phyloP scores from a whole-genome alignment of 2,113 vertebrate genomes.

The Camarhynchus parvulus region DNA sequence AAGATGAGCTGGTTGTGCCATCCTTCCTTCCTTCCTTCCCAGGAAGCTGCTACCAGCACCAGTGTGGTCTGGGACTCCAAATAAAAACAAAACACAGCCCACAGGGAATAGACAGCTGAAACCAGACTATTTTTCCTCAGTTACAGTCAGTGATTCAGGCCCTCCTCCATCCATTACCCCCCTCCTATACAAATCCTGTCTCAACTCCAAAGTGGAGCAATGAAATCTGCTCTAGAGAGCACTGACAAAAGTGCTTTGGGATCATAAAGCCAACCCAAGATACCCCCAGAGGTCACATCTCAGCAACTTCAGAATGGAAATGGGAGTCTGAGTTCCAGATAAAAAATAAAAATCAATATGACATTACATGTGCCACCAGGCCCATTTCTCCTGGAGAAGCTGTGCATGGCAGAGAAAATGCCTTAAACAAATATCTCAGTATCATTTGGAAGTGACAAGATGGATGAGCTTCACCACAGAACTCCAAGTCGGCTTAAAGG shows the following conservation, averaged over 20 bases:
- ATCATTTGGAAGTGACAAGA: neutral
- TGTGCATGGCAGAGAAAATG: neutral
- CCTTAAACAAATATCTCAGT: neutral
- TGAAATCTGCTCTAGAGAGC: neutral
- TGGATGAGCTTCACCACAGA: conserved; percentile 9
- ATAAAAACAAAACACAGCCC: neutral
- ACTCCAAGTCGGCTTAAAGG: conserved; percentile 13
- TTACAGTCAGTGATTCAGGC: neutral
- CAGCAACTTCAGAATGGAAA: neutral
- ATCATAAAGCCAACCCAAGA: neutral
- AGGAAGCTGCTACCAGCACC: neutral
- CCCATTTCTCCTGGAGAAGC: neutral
- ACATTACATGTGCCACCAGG: neutral
- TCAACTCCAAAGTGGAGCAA: neutral
- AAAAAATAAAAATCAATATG: neutral
- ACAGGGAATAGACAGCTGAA: accelerated
- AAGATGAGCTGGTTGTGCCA: neutral
- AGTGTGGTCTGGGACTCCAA: neutral
- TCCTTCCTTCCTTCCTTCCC: neutral
- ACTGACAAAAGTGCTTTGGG: neutral
- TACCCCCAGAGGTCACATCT: neutral
- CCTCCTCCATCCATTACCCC: neutral
- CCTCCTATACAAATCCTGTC: neutral
- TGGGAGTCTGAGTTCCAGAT: neutral
- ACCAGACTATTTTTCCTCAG: neutral